These are phyloP conservation scores for Athene cunicularia DNA, from an alignment of 2,113 vertebrate species.

Conservation along the genomic window DNA sequence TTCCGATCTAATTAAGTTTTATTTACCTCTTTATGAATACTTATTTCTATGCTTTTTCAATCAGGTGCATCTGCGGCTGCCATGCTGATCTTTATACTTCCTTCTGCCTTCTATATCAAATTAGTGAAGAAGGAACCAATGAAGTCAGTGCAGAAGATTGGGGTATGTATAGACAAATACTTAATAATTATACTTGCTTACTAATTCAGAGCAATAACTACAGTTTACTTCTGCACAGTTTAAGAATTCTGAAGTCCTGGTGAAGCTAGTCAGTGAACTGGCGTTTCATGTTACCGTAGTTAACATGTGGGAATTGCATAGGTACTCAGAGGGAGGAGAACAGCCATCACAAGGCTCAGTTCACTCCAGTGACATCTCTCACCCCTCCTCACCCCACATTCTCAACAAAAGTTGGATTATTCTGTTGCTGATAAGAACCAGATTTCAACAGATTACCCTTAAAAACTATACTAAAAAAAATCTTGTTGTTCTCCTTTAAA, in stretches of 20 bases:
- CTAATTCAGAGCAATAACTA: background rate
- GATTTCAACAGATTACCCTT: background rate
- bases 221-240: background rate
- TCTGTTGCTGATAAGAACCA: background rate
- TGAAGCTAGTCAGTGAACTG: background rate
- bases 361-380: background rate
- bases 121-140: slow-evolving; percentile 95
- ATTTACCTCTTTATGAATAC: background rate
- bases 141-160: slow-evolving; percentile 94
- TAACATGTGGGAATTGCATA: background rate
- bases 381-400: accelerated
- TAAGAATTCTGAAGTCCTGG: background rate
- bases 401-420: background rate
- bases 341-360: background rate
- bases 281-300: background rate
- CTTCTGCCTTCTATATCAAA: slow-evolving; percentile 96
- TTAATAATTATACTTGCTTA: background rate
- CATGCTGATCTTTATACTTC: slow-evolving; percentile 98
- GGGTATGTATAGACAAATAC: slow-evolving; percentile 79
- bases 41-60: background rate
- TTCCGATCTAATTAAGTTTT: background rate
- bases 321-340: background rate
- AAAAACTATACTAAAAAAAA: background rate
- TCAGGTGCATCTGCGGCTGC: slow-evolving; percentile 93
- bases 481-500: background rate